Evolutionary conservation across 2,113 vertebrate genomes (phyloP).

Genomic region (Macrotis lagotis): DNA sequence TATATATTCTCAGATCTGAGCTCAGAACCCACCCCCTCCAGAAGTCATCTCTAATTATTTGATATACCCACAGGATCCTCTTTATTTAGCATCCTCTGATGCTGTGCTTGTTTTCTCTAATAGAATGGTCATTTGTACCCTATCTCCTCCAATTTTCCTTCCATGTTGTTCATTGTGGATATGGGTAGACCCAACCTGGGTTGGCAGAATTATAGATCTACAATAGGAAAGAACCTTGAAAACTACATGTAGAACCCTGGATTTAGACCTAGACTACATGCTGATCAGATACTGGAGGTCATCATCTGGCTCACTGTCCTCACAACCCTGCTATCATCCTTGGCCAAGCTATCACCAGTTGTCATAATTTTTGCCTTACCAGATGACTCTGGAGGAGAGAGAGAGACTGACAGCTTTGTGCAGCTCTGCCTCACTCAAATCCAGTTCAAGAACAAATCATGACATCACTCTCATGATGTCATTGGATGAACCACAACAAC

Average conservation of each 20-base stretch:
- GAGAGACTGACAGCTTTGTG: too few species aligned
- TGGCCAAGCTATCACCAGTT: too few species aligned
- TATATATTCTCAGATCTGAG: background rate
- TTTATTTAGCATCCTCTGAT: background rate
- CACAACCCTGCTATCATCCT: too few species aligned
- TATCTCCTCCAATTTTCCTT: background rate
- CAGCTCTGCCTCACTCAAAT: too few species aligned
- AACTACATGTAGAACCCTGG: background rate
- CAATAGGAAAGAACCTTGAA: background rate
- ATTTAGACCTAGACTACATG: background rate
- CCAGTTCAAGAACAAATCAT: too few species aligned
- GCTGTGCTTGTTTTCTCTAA: background rate
- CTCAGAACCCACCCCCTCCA: background rate
- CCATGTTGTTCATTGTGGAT: background rate
- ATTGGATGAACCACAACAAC: background rate
- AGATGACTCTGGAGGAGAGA: too few species aligned
- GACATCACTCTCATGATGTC: too few species aligned
- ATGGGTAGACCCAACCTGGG: background rate
- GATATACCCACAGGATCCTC: background rate
- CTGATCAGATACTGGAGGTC: background rate
- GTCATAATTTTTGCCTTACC: too few species aligned
- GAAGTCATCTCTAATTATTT: too few species aligned
- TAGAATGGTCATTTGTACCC: background rate
- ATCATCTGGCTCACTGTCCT: too few species aligned
- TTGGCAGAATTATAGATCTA: background rate